Base-by-base conservation (phyloP, 2,888 invertebrate genomes). In the Aromia moschata region DNA sequence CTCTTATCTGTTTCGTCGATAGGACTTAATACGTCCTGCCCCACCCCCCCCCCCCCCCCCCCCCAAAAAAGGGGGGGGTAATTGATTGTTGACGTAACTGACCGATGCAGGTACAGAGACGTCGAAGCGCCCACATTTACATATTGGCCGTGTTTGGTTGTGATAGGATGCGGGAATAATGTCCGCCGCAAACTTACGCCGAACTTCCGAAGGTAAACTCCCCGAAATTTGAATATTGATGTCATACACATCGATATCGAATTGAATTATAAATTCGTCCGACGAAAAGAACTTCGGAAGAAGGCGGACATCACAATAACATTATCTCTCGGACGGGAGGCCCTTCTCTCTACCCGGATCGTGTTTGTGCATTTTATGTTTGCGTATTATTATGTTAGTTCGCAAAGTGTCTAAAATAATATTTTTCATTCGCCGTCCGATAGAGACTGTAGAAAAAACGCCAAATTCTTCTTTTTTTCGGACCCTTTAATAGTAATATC, bases 81-180 rank as follows among this genome's bases (percentile, higher is more conserved):
- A 79, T 78, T 76, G 75, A 79, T 79, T 79, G 79, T 79, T 80
- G 77, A 79, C 78, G 74, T 68, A 79, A 73, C 80, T 79, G 79
- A 80, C 79, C 80, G 78, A 77, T 78, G 79, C 80, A 80, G 80
- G 80, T 80, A 78, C 72, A 52, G 70, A 63, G 70, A 68, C 68
- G 71, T 68, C 73, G 67, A 71, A 72, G 73, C 70, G 68, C 70
- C 70, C 69, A 59, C 71, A 79, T 79, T 80, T 78, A 74, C 79
- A 79, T 79, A 79, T 76, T 71, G 74, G 73, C 75, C 74, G 72
- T 77, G 79, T 79, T 79, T 77, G 78, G 77, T 77, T 77, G 74
- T 77, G 78, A 79, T 78, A 76, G 75, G 74, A 76, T 68, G 71
- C 72, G 72, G 69, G 73, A 71, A 72, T 74, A 70, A 73, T 73